A percentile compares a stretch with the other conserved stretches of the same genome.
Evolutionary conservation across 2,888 invertebrate species (phyloP).

Genomic region (Phaedon cochleariae): DNA sequence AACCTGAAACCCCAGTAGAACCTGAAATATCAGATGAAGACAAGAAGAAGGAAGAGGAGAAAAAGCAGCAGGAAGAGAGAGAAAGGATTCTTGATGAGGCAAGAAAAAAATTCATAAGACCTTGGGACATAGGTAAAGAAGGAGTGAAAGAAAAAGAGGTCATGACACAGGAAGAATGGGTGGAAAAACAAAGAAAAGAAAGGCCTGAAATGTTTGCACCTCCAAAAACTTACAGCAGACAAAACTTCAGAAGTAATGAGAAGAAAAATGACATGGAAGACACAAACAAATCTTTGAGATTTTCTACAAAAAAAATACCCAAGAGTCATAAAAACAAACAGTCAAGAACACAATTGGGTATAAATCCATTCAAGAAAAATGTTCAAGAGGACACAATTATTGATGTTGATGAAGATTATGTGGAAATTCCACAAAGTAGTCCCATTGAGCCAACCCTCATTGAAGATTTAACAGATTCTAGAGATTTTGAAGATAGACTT

Average conservation of each 20-base stretch:
- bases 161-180: conserved; percentile 81
- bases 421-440: conserved; percentile 22
- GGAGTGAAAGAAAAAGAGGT: conserved; percentile 66
- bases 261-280: conserved; percentile 18
- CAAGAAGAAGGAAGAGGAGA: conserved; percentile 38
- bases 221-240: conserved; percentile 51
- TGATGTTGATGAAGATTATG: conserved; percentile 15
- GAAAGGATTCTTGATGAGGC: conserved; percentile 65
- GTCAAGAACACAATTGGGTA: neutral
- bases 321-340: conserved; percentile 12
- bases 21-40: conserved; percentile 39
- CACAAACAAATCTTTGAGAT: conserved; percentile 49
- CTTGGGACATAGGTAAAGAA: conserved; percentile 79
- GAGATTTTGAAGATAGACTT: conserved; percentile 42
- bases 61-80: conserved; percentile 60
- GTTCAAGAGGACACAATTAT: neutral
- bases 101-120: conserved; percentile 68
- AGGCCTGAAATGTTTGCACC: conserved; percentile 84
- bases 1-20: conserved; percentile 40
- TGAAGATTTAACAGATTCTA: conserved; percentile 45
- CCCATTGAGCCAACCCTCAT: conserved; percentile 47
- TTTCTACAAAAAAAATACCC: conserved; percentile 51
- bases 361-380: neutral
- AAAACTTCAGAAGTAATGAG: conserved; percentile 39
- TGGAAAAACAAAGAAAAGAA: conserved; percentile 76